Conservation (phyloP, 2,797 vertebrate genomes). For the Rhinophrynus dorsalis region DNA sequence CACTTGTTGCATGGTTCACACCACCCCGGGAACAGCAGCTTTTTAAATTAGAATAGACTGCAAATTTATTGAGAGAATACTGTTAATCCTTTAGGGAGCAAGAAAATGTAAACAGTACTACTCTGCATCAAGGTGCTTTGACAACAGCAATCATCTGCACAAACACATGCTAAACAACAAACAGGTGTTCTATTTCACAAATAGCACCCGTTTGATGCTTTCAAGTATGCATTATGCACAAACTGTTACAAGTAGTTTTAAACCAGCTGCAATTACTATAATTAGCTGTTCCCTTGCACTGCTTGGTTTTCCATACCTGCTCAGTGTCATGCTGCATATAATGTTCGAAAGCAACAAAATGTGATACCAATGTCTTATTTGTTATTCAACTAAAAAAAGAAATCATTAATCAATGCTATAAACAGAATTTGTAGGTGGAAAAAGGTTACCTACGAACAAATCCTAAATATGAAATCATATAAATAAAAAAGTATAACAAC, state of each 20-base stretch:
- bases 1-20: slow-evolving; percentile 79
- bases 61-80: slow-evolving; percentile 78
- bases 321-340: slow-evolving; percentile 51
- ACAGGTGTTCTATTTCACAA: slow-evolving; percentile 89
- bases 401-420: not conserved
- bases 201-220: slow-evolving; percentile 74
- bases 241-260: slow-evolving; percentile 83
- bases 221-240: slow-evolving; percentile 74
- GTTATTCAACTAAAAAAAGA: not conserved
- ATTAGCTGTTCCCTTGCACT: slow-evolving; percentile 74
- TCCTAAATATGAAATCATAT: too few relatives aligned
- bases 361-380: not conserved
- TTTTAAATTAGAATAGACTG: slow-evolving; percentile 75
- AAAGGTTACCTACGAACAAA: not conserved
- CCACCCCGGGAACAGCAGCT: slow-evolving; percentile 74
- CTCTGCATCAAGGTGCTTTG: slow-evolving; percentile 82
- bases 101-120: slow-evolving; percentile 78
- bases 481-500: too few relatives aligned
- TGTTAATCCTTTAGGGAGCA: slow-evolving; percentile 78
- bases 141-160: slow-evolving; percentile 86
- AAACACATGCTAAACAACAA: slow-evolving; percentile 85
- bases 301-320: slow-evolving; percentile 65
- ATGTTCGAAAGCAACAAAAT: slow-evolving; percentile 49
- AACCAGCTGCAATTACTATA: slow-evolving; percentile 85
- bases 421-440: not conserved